Evolutionary conservation across 2,113 vertebrate genomes (phyloP).

Genomic region (human): GRCh38 chr1:102454501-102455000

Average conservation of each 20-base stretch:
- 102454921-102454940: background rate
- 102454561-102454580: background rate
- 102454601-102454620: background rate
- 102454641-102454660: background rate
- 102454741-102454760: background rate
- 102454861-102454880: background rate
- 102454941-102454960: background rate
- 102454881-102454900: background rate
- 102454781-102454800: background rate
- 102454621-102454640: background rate
- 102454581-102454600: background rate
- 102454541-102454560: background rate
- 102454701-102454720: background rate
- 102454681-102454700: background rate
- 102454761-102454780: background rate
- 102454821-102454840: background rate
- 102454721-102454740: background rate
- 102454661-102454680: background rate
- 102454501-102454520: slow-evolving; percentile 28
- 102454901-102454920: background rate
- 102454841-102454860: background rate
- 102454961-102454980: background rate
- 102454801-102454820: background rate
- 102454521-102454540: background rate
- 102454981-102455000: background rate